phyloP scores from a whole-genome alignment of 2,113 vertebrate genomes.

The Sprattus sprattus region DNA sequence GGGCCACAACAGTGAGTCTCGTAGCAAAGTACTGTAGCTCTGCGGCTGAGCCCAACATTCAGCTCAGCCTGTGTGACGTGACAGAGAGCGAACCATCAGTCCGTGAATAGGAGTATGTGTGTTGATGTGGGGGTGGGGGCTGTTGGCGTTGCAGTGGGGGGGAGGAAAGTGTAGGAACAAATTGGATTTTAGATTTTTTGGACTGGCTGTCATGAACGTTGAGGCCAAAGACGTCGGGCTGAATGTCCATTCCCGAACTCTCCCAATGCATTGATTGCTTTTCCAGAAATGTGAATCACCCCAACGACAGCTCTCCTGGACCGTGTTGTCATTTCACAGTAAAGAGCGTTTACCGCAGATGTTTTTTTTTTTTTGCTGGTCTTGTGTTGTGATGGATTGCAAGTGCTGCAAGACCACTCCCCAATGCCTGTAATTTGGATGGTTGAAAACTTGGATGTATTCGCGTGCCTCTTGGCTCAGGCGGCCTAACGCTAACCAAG shows the following conservation, averaged over 20 bases:
- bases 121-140: slow-evolving; percentile 28
- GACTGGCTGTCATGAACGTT: neutral
- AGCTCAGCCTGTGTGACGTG: too few species aligned
- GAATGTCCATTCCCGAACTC: neutral
- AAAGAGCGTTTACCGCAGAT: neutral
- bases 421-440: neutral
- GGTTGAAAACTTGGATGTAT: neutral
- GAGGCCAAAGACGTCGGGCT: neutral
- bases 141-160: neutral
- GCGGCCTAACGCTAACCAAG: neutral
- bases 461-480: neutral
- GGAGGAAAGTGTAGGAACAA: neutral
- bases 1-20: too few species aligned
- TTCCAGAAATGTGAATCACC: neutral
- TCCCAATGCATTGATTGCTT: neutral
- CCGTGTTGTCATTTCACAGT: neutral
- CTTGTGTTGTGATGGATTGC: neutral
- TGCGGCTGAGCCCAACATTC: neutral
- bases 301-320: neutral
- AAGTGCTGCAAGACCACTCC: neutral
- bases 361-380: neutral
- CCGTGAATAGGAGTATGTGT: slow-evolving; percentile 42
- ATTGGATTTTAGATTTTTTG: neutral
- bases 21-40: neutral
- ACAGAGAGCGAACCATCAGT: too few species aligned